Percentiles rank a stretch among this genome's conserved stretches.
These are phyloP conservation scores for Taeniopygia guttata DNA, from an alignment of 2,797 vertebrate genomes.

Conservation along the genomic window DNA sequence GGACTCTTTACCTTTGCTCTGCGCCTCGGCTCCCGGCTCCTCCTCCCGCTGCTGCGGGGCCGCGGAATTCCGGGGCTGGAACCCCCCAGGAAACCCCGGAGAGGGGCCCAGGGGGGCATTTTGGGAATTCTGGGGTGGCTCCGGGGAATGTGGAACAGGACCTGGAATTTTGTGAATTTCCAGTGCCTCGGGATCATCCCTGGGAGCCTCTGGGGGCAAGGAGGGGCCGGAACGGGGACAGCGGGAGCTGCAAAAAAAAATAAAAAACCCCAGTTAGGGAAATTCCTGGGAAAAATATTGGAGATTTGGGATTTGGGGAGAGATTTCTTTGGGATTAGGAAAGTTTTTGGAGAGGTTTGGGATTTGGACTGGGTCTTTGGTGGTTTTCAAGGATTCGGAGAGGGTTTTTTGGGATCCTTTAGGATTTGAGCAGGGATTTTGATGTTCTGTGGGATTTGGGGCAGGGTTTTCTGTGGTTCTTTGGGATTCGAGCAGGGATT, in stretches of 20 bases:
- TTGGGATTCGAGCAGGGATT: not conserved
- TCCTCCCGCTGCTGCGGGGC: not conserved
- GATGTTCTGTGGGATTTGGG: too few relatives aligned
- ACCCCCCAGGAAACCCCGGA: accelerated
- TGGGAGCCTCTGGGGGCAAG: not conserved
- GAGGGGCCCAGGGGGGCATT: not conserved
- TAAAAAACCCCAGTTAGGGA: not conserved
- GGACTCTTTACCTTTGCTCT: not conserved
- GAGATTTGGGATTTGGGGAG: too few relatives aligned
- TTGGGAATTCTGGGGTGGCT: not conserved
- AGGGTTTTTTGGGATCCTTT: not conserved
- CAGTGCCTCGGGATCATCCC: not conserved
- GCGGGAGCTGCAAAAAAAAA: not conserved
- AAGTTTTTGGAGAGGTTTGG: not conserved
- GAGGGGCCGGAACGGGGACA: not conserved
- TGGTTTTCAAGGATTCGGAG: not conserved
- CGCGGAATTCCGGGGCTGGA: not conserved
- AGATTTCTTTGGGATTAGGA: not conserved
- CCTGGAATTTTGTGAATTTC: not conserved
- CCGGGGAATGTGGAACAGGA: not conserved
- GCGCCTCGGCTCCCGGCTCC: accelerated
- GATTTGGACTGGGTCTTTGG: too few relatives aligned
- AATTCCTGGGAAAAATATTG: not conserved
- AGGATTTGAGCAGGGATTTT: not conserved
- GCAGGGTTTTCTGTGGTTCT: not conserved